Conservation (phyloP, 2,888 invertebrate genomes). For the Clostera curtula region DNA sequence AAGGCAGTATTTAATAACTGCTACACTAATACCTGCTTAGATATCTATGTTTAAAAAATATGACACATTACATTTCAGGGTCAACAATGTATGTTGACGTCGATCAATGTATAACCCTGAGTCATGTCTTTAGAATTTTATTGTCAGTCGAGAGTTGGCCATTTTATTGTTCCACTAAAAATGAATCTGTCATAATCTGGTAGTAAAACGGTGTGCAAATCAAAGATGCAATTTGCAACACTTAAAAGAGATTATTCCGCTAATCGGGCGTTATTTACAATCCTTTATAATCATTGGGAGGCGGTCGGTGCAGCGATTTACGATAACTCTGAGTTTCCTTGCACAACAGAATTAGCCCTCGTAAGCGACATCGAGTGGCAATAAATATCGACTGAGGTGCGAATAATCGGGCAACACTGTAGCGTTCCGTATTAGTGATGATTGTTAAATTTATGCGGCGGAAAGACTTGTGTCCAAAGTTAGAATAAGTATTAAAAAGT, state of each 20-base stretch:
- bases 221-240: slow-evolving; percentile 53
- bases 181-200: slow-evolving; percentile 37
- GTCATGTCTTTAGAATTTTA: too few relatives aligned
- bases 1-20: too few relatives aligned
- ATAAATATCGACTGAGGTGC: slow-evolving; percentile 60
- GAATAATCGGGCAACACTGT: slow-evolving; percentile 67
- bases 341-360: slow-evolving; percentile 61
- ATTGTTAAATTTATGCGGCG: slow-evolving; percentile 13
- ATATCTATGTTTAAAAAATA: too few relatives aligned
- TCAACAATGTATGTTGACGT: too few relatives aligned
- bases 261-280: slow-evolving; percentile 66
- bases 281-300: slow-evolving; percentile 58
- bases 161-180: slow-evolving; percentile 18
- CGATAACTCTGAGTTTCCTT: slow-evolving; percentile 40
- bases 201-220: slow-evolving; percentile 45
- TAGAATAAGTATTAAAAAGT: too few relatives aligned
- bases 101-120: too few relatives aligned
- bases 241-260: slow-evolving; percentile 51
- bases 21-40: too few relatives aligned
- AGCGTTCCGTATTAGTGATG: slow-evolving; percentile 20
- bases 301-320: slow-evolving; percentile 56
- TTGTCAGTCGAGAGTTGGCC: slow-evolving; percentile 4
- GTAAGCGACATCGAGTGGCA: slow-evolving; percentile 66
- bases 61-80: too few relatives aligned
- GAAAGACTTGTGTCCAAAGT: slow-evolving; percentile 42